Percentiles rank a stretch among this genome's conserved stretches.
Evolutionary conservation across 2,888 invertebrate species (phyloP).

Genomic region (Glaucopsyche alexis): DNA sequence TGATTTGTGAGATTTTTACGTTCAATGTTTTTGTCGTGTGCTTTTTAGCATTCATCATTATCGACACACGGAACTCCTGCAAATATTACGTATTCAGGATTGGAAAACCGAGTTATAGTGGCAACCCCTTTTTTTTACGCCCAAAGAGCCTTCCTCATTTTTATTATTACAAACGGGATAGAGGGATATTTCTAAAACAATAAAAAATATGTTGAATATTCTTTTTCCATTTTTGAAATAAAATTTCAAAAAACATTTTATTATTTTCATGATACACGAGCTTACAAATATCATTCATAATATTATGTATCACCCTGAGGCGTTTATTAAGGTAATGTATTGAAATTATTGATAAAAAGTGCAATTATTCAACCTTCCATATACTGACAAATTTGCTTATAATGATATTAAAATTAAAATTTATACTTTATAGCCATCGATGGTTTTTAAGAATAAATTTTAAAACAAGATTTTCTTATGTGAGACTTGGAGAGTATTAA

Average conservation of each 20-base stretch:
- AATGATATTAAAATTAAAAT: slow-evolving; percentile 23
- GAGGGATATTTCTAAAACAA: background rate
- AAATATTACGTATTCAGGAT: background rate
- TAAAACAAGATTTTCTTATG: slow-evolving; percentile 34
- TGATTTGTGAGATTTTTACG: slow-evolving; percentile 9
- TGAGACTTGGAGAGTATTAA: too few relatives aligned
- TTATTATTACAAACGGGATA: background rate
- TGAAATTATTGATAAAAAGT: slow-evolving; percentile 26
- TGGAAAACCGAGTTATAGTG: background rate
- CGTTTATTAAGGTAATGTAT: slow-evolving; percentile 27
- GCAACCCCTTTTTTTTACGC: background rate
- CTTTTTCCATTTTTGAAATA: background rate
- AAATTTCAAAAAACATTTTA: background rate
- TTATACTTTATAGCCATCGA: background rate
- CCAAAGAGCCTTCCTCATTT: background rate
- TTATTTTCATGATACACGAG: slow-evolving; percentile 7
- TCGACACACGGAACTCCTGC: background rate
- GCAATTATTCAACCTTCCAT: slow-evolving; percentile 19
- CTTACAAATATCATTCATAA: slow-evolving; percentile 25
- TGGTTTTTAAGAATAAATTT: background rate
- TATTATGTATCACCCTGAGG: slow-evolving; percentile 9
- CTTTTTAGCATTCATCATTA: background rate
- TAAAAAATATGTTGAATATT: background rate
- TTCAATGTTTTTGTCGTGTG: background rate
- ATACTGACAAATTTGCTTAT: slow-evolving; percentile 25